phyloP scores from a whole-genome alignment of 2,113 vertebrate genomes.

The Parotia lawesii region DNA sequence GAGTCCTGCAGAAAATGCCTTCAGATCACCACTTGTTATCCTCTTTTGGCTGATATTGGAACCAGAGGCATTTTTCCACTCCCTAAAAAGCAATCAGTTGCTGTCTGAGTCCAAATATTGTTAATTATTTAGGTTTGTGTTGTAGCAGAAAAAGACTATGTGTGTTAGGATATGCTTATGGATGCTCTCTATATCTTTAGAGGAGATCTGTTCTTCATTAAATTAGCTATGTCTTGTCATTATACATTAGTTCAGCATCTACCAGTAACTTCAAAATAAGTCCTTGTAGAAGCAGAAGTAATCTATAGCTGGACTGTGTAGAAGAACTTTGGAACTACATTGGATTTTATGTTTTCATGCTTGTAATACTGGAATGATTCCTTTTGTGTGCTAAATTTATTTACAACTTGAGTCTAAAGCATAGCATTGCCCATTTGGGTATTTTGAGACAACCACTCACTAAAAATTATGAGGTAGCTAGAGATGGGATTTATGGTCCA shows the following conservation, averaged over 20 bases:
- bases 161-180: neutral
- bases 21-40: rapidly evolving
- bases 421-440: neutral
- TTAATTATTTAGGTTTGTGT: neutral
- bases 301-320: neutral
- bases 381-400: neutral
- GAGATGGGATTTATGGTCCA: neutral
- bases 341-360: neutral
- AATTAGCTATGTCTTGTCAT: neutral
- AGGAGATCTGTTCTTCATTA: neutral
- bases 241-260: neutral
- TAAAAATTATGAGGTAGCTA: neutral
- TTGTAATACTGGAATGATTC: neutral
- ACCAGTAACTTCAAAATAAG: neutral
- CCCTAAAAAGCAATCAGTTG: neutral
- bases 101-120: neutral
- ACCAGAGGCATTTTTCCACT: neutral
- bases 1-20: neutral
- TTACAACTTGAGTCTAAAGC: neutral
- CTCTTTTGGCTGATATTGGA: neutral
- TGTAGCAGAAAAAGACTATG: neutral
- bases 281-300: neutral
- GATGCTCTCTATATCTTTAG: neutral
- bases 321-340: neutral
- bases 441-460: neutral